A percentile compares a stretch with the other conserved stretches of the same genome.
Conservation (phyloP, 2,113 vertebrate species). For the Megalops atlanticus region DNA sequence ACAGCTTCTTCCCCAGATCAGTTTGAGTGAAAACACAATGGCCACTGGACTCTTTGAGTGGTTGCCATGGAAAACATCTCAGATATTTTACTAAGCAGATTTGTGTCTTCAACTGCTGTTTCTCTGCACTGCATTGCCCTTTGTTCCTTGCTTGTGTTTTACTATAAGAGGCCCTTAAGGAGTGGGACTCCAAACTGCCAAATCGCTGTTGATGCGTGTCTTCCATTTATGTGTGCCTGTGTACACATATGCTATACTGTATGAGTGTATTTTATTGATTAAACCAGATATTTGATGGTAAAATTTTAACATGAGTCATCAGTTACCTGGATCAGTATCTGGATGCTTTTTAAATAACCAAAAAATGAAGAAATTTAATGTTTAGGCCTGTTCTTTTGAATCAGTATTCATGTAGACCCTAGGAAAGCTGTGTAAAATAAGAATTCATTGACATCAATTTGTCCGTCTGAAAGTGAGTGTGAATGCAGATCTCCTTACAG, state of each 20-base stretch:
- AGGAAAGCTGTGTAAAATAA: not conserved
- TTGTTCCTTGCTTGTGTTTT: not conserved
- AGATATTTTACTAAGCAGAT: not conserved
- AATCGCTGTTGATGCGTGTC: not conserved
- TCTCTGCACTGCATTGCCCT: not conserved
- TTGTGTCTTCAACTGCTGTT: not conserved
- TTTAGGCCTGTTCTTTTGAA: not conserved
- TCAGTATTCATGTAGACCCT: too few species aligned
- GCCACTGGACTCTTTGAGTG: not conserved
- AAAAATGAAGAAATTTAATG: not conserved
- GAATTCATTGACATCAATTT: not conserved
- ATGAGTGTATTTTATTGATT: not conserved
- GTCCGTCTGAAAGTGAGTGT: not conserved
- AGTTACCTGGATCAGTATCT: not conserved
- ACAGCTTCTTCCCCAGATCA: not conserved
- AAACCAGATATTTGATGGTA: not conserved
- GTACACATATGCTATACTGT: not conserved
- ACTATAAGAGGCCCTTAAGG: not conserved
- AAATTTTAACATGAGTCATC: not conserved
- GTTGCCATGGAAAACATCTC: not conserved
- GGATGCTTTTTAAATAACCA: too few species aligned
- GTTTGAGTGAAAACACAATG: not conserved
- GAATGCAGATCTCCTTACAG: not conserved
- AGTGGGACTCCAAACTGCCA: not conserved
- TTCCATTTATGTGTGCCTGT: not conserved